Evolutionary conservation across 2,888 invertebrate species (phyloP), one percentile per base, ranked within the genome.

Genomic region (Heliconius ethilla): DNA sequence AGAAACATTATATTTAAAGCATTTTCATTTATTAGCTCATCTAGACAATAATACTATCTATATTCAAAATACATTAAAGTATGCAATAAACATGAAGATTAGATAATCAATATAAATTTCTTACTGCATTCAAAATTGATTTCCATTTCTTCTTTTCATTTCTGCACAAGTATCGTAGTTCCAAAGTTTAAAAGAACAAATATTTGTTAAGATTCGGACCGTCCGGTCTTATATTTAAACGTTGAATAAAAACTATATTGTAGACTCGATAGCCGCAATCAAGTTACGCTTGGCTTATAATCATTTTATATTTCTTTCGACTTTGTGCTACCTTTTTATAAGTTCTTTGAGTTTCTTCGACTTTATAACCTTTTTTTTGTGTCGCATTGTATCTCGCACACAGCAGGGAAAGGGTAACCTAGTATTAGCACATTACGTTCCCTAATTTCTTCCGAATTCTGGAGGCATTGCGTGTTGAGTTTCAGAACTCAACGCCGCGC

Each of bases 321-420:
- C 73, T 78, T 78, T 69, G 63, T 76, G 76, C 59, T 18, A 62
- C 72, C n/a, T 33, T 78, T 51, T 67, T 67, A 62, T 51, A 59
- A 73, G 73, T 75, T 72, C 25, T 66, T 55, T 25, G 55, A 65
- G 33, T 45, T 27, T 25, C n/a, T 45, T 15, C 5, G 15, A 45
- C 1, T 45, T 15, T 15, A 15, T 45, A 15, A 45, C 1, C 15
- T 33, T 33, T 33, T 33, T 33, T 33, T 33, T 33, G 33, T 33
- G 33, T 40, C 0, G 0, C 40, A 40, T 0, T 40, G 33, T 33
- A 33, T 33, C 7, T 33, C 1, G 5, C 5, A 5, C 45, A 45
- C 5, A 45, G 15, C 5, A 45, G 13, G 15, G 1, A 1, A 15
- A 15, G 6, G 1, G 6, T 15, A 45, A 15, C 5, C 4, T 45